A percentile compares a stretch with the other conserved stretches of the same genome.
Conservation (phyloP, 2,888 invertebrate genomes). For the Hydrotaea cyrtoneurina region DNA sequence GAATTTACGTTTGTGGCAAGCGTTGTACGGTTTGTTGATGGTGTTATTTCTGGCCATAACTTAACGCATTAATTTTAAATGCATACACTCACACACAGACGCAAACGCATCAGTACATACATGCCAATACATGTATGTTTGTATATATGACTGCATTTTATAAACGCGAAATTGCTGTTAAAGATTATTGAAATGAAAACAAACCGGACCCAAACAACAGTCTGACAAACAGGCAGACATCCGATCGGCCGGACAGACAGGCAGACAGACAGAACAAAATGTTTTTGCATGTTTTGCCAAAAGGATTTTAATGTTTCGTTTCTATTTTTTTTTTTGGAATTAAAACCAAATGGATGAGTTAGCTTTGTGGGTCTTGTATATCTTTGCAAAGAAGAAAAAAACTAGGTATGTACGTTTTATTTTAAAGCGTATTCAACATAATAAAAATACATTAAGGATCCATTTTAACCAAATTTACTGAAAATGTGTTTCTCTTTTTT, state of each 20-base stretch:
- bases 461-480: neutral
- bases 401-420: neutral
- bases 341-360: neutral
- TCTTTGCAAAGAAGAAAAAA: neutral
- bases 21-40: constrained; percentile 53
- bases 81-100: neutral
- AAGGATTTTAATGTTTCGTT: constrained; percentile 24
- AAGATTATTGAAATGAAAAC: constrained; percentile 16
- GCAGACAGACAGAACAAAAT: neutral
- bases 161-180: neutral
- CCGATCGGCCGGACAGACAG: neutral
- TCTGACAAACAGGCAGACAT: neutral
- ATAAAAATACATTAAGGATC: constrained; percentile 10
- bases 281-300: constrained; percentile 2
- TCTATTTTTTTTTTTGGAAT: neutral
- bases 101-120: neutral
- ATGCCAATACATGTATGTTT: neutral
- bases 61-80: constrained; percentile 65
- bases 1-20: constrained; percentile 58
- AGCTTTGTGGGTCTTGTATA: neutral
- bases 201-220: neutral
- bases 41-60: constrained; percentile 64
- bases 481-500: constrained; percentile 16
- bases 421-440: neutral
- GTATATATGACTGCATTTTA: constrained; percentile 4